A percentile compares a stretch with the other conserved stretches of the same genome.
Evolutionary conservation across 2,888 invertebrate genomes (phyloP).

Genomic region (Phragmatobia fuliginosa): DNA sequence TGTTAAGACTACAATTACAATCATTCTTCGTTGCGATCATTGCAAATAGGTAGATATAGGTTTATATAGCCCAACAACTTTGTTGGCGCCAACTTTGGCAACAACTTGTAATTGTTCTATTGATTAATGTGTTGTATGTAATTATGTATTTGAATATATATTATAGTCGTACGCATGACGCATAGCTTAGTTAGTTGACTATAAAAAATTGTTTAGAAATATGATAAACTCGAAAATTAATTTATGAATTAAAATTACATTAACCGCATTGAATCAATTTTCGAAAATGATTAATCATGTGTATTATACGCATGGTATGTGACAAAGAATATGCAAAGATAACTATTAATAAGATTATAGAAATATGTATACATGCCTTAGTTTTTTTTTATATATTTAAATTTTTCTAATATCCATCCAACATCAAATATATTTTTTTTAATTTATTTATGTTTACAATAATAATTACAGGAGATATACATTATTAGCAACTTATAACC

Average conservation of each 20-base stretch:
- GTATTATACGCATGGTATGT: background rate
- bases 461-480: too few relatives aligned
- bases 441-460: too few relatives aligned
- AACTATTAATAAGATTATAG: background rate
- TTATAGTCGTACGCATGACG: too few relatives aligned
- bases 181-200: background rate
- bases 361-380: background rate
- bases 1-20: background rate
- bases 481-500: too few relatives aligned
- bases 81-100: background rate
- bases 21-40: background rate
- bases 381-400: background rate
- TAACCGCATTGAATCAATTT: too few relatives aligned
- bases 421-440: too few relatives aligned
- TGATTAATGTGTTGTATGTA: background rate
- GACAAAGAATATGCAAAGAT: background rate
- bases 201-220: background rate
- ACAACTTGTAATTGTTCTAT: background rate
- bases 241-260: background rate
- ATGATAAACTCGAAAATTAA: background rate
- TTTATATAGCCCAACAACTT: background rate
- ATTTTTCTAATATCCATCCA: too few relatives aligned
- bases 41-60: background rate
- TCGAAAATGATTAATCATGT: too few relatives aligned
- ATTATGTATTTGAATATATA: background rate